Evolutionary conservation across 2,113 vertebrate species (phyloP).

Genomic region (Tetraodon nigroviridis): DNA sequence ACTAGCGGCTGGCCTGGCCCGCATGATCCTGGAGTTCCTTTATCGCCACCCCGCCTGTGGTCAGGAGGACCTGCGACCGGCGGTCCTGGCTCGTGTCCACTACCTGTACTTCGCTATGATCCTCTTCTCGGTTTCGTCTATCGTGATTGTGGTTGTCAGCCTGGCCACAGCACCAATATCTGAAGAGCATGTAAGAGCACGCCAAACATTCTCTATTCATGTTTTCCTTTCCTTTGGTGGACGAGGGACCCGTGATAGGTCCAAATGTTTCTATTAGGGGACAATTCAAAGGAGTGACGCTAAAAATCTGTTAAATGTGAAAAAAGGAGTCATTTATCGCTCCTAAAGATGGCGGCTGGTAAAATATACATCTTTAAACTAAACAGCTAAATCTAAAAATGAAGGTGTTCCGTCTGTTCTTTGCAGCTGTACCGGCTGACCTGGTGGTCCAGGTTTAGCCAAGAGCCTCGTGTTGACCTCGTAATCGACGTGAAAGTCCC

Average conservation of each 20-base stretch:
- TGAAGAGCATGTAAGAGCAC: slow-evolving; percentile 75
- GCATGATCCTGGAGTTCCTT: slow-evolving; percentile 86
- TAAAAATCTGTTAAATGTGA: too few species aligned
- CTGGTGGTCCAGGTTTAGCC: slow-evolving; percentile 85
- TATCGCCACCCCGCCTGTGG: slow-evolving; percentile 81
- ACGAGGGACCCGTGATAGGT: too few species aligned
- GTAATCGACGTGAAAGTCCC: slow-evolving; percentile 13
- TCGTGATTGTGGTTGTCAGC: slow-evolving; percentile 76
- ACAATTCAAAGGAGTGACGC: too few species aligned
- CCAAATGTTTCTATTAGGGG: too few species aligned
- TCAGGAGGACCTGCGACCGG: slow-evolving; percentile 79
- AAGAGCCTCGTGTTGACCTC: slow-evolving; percentile 50
- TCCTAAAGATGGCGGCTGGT: too few species aligned
- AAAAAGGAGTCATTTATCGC: too few species aligned
- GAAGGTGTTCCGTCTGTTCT: background rate
- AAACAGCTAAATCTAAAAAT: background rate
- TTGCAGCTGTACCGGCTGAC: slow-evolving; percentile 80
- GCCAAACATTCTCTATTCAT: too few species aligned
- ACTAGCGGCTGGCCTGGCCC: slow-evolving; percentile 72
- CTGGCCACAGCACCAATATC: slow-evolving; percentile 81
- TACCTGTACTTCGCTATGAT: slow-evolving; percentile 94
- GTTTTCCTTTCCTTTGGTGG: too few species aligned
- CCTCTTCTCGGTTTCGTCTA: slow-evolving; percentile 75
- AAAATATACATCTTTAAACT: background rate
- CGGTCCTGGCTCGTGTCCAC: slow-evolving; percentile 82